Evolutionary conservation across 2,113 vertebrate species (phyloP), one percentile per base, ranked within the genome.

Genomic region (Ctenodactylus gundi): DNA sequence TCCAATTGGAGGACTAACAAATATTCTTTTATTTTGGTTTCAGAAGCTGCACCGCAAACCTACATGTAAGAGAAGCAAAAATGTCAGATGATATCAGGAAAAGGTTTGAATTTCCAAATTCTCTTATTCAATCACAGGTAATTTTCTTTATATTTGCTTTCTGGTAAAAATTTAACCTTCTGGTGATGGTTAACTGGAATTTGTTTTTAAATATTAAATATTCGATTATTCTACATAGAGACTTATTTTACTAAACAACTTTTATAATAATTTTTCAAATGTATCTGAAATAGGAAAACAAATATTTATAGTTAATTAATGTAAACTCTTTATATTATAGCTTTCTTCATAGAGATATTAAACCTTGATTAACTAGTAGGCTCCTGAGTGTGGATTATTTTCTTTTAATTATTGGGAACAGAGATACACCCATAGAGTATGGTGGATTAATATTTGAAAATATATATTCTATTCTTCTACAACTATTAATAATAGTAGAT

Each of bases 121-220:
- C 98, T 7, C 96, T 99, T 96, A 98, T 99, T 92, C 99, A 99
- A 85, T 99, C 99, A 80, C 99, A 99, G 99, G 99, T 99, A 98
- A 98, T 97, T 95, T 77, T 93, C 57, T 91, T 85, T 84, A 84
- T 88, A 91, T 95, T 84, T 95, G 25, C 51, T 96, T 88, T 70
- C 31, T 94, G 78, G 62, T 76, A 94, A 83, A 39, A 67, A 73
- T 51, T 81, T 13, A 84, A 86, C 13, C 3, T 58, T 75, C 93
- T 77, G 46, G 44, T 25, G 20, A 13, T 65, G 67, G 4, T 78
- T 92, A 85, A 64, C 90, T 90, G 13, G 87, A 76, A n/a, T 97
- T 96, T 51, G 12, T 78, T 94, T 77, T 96, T 86, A 21, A n/a
- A 75, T 36, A 64, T 92, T 80, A 92, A 83, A 6, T 86, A 73